Percentiles rank a stretch among this genome's conserved stretches.
Conservation (phyloP, 2,113 vertebrate genomes). For the Hemibagrus wyckioides region DNA sequence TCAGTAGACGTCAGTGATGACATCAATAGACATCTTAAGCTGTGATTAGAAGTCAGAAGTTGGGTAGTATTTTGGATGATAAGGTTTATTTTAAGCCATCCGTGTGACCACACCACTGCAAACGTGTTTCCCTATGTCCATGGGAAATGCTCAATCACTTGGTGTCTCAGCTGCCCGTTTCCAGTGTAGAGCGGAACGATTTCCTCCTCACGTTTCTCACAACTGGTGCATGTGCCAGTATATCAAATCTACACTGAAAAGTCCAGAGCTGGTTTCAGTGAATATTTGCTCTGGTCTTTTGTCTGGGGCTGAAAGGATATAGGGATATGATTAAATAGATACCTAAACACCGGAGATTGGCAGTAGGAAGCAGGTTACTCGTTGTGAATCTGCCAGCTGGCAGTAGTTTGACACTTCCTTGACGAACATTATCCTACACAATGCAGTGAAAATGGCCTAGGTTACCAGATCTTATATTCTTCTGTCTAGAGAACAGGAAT, state of each 20-base stretch:
- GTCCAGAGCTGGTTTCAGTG: background rate
- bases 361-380: slow-evolving; percentile 16
- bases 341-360: slow-evolving; percentile 6
- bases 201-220: slow-evolving; percentile 13
- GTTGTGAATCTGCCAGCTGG: slow-evolving; percentile 29
- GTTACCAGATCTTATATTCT: background rate
- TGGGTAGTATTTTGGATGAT: background rate
- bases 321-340: slow-evolving; percentile 34
- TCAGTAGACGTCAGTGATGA: background rate
- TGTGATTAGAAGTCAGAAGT: background rate
- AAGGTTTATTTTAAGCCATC: background rate
- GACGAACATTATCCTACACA: background rate
- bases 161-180: background rate
- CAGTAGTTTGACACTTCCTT: background rate
- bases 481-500: background rate
- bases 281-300: background rate
- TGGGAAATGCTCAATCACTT: background rate
- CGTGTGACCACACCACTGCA: background rate
- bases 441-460: background rate
- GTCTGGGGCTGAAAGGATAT: slow-evolving; percentile 8
- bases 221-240: slow-evolving; percentile 1
- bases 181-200: background rate
- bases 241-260: background rate
- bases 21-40: background rate
- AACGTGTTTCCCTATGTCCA: background rate